Evolutionary conservation across 30 jellyfish, hydroid and myxozoan species (phyloP).

Genomic region (Cassiopea andromeda): DNA sequence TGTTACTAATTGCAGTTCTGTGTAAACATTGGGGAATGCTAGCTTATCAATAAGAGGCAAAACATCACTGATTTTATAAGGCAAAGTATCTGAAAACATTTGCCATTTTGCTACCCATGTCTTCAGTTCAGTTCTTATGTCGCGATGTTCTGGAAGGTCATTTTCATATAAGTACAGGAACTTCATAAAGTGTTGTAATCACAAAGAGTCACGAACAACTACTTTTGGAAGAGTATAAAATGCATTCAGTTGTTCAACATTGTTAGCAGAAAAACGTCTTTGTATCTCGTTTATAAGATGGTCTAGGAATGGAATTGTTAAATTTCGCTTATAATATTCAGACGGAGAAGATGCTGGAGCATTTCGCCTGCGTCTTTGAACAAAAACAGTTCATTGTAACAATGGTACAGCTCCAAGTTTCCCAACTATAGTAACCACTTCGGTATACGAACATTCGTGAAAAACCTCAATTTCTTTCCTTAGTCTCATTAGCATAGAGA

Average conservation of each 20-base stretch:
- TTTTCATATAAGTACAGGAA: background rate
- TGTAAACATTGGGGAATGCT: conserved; percentile 1
- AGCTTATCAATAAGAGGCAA: background rate
- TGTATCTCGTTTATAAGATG: background rate
- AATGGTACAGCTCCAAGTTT: conserved; percentile 36
- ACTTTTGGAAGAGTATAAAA: background rate
- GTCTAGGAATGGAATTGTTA: conserved; percentile 2
- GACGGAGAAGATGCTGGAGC: conserved; percentile 14
- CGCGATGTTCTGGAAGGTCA: background rate
- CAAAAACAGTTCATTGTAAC: conserved; percentile 40
- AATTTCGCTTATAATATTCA: background rate
- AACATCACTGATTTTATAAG: background rate
- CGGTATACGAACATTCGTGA: conserved; percentile 37
- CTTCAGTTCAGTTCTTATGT: background rate
- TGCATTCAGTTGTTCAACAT: background rate
- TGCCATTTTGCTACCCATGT: background rate
- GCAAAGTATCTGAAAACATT: background rate
- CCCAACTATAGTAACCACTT: conserved; percentile 20
- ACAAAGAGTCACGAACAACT: background rate
- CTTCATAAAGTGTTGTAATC: background rate
- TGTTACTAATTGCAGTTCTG: background rate
- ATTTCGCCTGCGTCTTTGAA: conserved; percentile 23
- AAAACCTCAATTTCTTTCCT: background rate
- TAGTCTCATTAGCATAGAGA: conserved; percentile 13
- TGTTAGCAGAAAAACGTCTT: background rate